These are phyloP conservation scores for Bubo bubo DNA, from an alignment of 2,113 vertebrate species.

Conservation along the genomic window DNA sequence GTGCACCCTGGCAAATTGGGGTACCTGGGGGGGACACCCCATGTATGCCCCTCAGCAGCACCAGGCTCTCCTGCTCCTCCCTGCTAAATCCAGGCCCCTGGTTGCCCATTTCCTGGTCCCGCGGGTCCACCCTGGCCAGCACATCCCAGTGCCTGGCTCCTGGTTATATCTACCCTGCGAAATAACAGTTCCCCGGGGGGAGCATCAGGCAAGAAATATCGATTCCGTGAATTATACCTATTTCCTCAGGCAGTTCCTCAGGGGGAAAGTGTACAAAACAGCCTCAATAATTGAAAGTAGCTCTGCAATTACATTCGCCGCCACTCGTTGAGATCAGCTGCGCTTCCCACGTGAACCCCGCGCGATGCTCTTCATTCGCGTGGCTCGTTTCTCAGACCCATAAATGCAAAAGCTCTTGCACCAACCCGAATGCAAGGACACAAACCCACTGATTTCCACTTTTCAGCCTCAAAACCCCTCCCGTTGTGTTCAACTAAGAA, in stretches of 20 bases:
- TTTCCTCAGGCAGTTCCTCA: neutral
- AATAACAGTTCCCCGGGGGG: neutral
- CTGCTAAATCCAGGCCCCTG: fast-evolving
- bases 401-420: too few relatives aligned
- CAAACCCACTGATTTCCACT: neutral
- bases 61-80: neutral
- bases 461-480: neutral
- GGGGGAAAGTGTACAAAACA: too few relatives aligned
- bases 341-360: neutral
- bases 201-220: neutral
- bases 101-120: fast-evolving
- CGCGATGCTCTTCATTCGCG: fast-evolving
- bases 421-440: neutral
- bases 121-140: fast-evolving
- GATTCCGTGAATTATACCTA: neutral
- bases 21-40: too few relatives aligned
- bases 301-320: neutral
- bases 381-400: neutral
- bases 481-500: neutral
- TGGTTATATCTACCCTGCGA: neutral
- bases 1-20: too few relatives aligned
- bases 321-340: neutral
- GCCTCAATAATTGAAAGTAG: neutral
- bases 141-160: neutral
- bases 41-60: too few relatives aligned